Evolutionary conservation across 2,113 vertebrate genomes (phyloP), one percentile per base, ranked within the genome.

Genomic region (Anguilla japonica): DNA sequence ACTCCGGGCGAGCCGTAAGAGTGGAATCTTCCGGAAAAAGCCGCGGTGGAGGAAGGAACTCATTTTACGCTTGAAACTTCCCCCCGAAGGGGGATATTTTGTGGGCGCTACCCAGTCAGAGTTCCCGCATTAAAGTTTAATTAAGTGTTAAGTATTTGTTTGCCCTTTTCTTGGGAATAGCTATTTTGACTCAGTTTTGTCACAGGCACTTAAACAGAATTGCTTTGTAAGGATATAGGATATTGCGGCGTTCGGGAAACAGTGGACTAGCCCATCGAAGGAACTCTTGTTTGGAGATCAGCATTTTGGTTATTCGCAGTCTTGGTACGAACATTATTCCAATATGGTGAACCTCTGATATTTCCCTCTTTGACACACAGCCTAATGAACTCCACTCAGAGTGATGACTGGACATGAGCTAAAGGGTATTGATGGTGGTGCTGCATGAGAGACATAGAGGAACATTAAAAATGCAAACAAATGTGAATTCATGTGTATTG

Each of bases 81-180:
- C 41, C 81, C 29, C 34, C 34, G 34, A 3, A 46, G n/a, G 81
- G 81, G 16, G 43, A 14, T 53, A 13, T 41, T 53, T 53, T 53
- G 81, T 82, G 22, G 40, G 81, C 26, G 26, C 22, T 40, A 53
- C 41, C 34, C 16, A 50, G 26, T 50, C 81, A 26, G 41, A 50
- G 43, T 50, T n/a, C 46, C 43, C 53, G 81, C 71, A 82, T 82
- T 82, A 82, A 82, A 82, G 81, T 50, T 53, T 82, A 50, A 82
- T 82, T 82, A 82, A 82, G 41, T 82, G 81, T 82, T 82, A 82
- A 43, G 79, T 81, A 41, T 81, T 41, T 81, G 79, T 41, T 46
- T 81, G 79, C 41, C 79, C 79, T 41, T 79, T 41, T 81, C 41
- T 81, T 41, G 14, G 39, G 41, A 39, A 75, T 75, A 75, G 71